phyloP scores from a whole-genome alignment of 2,888 invertebrate genomes.

The Euclidia mi region DNA sequence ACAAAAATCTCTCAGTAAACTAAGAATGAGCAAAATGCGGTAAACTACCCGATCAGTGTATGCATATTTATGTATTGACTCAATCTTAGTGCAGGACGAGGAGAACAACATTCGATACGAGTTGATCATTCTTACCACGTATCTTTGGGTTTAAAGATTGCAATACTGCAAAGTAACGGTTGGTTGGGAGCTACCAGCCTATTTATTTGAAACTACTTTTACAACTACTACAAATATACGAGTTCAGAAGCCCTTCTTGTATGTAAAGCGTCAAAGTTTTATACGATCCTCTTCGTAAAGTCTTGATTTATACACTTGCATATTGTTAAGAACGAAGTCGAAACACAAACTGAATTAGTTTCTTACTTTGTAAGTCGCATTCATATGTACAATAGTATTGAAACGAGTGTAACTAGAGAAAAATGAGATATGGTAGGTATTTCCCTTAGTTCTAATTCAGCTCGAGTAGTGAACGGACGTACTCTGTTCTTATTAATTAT shows the following conservation, averaged over 20 bases:
- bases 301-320: neutral
- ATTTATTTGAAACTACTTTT: slow-evolving; percentile 17
- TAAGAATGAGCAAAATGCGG: slow-evolving; percentile 1
- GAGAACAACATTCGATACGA: slow-evolving; percentile 7
- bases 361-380: slow-evolving; percentile 1
- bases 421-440: slow-evolving; percentile 49
- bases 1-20: slow-evolving; percentile 7
- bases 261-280: neutral
- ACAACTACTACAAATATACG: slow-evolving; percentile 1
- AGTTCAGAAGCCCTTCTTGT: neutral
- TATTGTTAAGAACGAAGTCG: neutral
- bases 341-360: slow-evolving; percentile 3
- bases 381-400: slow-evolving; percentile 21
- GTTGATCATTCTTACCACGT: slow-evolving; percentile 17
- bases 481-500: slow-evolving; percentile 81
- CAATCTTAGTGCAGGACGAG: neutral
- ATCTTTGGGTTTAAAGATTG: slow-evolving; percentile 15
- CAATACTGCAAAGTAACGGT: slow-evolving; percentile 17
- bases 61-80: slow-evolving; percentile 6
- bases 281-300: too few species aligned
- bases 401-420: slow-evolving; percentile 35
- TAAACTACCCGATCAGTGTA: neutral
- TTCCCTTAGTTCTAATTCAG: slow-evolving; percentile 72
- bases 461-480: slow-evolving; percentile 71
- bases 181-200: slow-evolving; percentile 9